Evolutionary conservation across 2,113 vertebrate species (phyloP), one percentile per base, ranked within the genome.

Genomic region (Nothocercus julius): DNA sequence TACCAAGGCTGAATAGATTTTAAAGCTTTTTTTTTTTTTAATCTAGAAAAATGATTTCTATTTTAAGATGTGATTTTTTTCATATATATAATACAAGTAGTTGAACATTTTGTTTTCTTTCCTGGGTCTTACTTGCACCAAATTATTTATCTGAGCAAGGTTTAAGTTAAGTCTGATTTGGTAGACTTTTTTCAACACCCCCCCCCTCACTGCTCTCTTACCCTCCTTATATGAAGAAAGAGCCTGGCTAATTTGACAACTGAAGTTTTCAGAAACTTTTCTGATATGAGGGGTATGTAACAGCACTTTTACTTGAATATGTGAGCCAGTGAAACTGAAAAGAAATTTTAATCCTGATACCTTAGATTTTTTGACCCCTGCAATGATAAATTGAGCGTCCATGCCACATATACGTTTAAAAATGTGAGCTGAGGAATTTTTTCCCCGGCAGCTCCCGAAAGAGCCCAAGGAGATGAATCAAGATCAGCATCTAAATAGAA

Each of bases 71-170:
- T 13, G 5, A 40, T 15, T 20, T 67, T 83, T 45, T 40, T 85
- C 13, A 0, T 0, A 11, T 42, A 83, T 11, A 1, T 0, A 9
- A 2, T 5, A 11, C 7, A 64, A 14, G 22, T 34, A 10, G 2
- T 30, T 63, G 7, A 2, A 7, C 30, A 30, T 81, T 90, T 63
- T 82, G 0, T 28, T 4, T 69, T 82, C 21, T 42, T 53, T 42
- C 5, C 2, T 28, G 1, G 18, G 8, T 9, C 7, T 63, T 77
- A 44, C 6, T 80, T 74, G 36, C 44, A 22, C 42, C 62, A 45
- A 44, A 30, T 70, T 28, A 45, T 77, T 85, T 62, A 77, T 24
- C n/a, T 56, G 51, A 79, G 17, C 8, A 66, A 84, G 76, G 24
- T 7, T 67, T 89, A 16, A 59, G 17, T 67, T 89, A 16, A 59